Conservation (phyloP, 2,113 vertebrate genomes). For the Spea bombifrons region DNA sequence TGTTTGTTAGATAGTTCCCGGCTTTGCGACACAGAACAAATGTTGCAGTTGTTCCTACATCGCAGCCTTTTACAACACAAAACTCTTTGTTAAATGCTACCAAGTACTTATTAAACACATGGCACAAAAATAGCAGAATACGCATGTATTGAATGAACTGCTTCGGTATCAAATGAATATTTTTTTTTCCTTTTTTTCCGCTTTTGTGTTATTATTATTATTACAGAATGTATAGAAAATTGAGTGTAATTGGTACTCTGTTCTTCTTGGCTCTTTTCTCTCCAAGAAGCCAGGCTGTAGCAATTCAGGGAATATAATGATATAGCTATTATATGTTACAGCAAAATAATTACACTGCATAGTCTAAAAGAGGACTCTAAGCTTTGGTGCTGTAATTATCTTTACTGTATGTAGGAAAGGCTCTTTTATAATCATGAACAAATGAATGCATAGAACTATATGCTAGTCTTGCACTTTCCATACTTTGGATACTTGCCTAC, state of each 20-base stretch:
- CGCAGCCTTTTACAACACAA: no score
- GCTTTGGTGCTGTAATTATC: slow-evolving; percentile 40
- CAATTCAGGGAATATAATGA: slow-evolving; percentile 40
- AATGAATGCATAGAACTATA: slow-evolving; percentile 37
- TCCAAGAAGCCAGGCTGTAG: slow-evolving; percentile 13
- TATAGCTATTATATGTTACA: slow-evolving; percentile 41
- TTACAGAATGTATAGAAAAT: slow-evolving; percentile 28
- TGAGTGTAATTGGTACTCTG: slow-evolving; percentile 30
- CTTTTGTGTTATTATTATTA: neutral
- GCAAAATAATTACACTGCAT: slow-evolving; percentile 43
- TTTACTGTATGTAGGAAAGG: slow-evolving; percentile 30
- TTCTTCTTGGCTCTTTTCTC: slow-evolving; percentile 20
- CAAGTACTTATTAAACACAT: neutral
- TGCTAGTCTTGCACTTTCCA: slow-evolving; percentile 30
- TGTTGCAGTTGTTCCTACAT: no score
- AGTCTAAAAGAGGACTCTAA: slow-evolving; percentile 34
- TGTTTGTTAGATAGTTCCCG: no score
- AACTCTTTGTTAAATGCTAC: neutral
- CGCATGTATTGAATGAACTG: neutral
- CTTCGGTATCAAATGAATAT: neutral
- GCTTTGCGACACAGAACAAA: no score
- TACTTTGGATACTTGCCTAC: neutral
- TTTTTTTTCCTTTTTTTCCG: neutral
- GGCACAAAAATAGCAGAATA: neutral
- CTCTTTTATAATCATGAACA: slow-evolving; percentile 25